Conservation (phyloP, 2,113 vertebrate species). For the Tretioscincus oriximinensis region DNA sequence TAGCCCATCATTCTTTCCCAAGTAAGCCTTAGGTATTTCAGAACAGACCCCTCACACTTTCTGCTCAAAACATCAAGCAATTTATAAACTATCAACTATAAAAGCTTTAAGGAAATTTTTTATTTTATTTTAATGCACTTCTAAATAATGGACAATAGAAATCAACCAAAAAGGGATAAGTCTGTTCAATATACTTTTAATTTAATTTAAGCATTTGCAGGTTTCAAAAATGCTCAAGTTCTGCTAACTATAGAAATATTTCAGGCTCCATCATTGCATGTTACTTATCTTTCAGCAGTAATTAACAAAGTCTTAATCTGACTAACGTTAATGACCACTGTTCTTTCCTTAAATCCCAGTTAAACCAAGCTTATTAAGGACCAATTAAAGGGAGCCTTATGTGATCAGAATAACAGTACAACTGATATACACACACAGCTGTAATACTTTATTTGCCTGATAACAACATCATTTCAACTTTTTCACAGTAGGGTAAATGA, state of each 20-base stretch:
- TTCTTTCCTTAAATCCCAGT: constrained; percentile 83
- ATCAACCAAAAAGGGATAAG: background rate
- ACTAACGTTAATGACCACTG: constrained; percentile 84
- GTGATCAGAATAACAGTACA: constrained; percentile 76
- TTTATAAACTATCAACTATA: too few relatives aligned
- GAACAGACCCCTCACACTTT: too few relatives aligned
- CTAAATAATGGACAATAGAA: background rate
- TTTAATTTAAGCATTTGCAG: constrained; percentile 40
- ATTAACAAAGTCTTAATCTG: constrained; percentile 84
- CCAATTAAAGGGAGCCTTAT: constrained; percentile 82
- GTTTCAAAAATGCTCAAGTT: constrained; percentile 57
- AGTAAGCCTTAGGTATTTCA: too few relatives aligned
- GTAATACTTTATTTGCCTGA: constrained; percentile 59
- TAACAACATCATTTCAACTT: constrained; percentile 35
- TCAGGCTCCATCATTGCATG: constrained; percentile 71
- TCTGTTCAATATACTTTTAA: background rate
- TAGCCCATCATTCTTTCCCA: too few relatives aligned
- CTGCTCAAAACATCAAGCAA: too few relatives aligned
- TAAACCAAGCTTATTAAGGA: constrained; percentile 84
- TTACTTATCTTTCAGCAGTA: constrained; percentile 84
- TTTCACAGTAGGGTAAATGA: constrained; percentile 35
- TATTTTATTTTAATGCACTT: background rate
- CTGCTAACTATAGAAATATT: constrained; percentile 67
- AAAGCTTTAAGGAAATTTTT: background rate
- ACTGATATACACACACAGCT: constrained; percentile 55